A percentile compares a stretch with the other conserved stretches of the same genome.
Conservation (phyloP, 2,113 vertebrate species). For the Pogona vitticeps region DNA sequence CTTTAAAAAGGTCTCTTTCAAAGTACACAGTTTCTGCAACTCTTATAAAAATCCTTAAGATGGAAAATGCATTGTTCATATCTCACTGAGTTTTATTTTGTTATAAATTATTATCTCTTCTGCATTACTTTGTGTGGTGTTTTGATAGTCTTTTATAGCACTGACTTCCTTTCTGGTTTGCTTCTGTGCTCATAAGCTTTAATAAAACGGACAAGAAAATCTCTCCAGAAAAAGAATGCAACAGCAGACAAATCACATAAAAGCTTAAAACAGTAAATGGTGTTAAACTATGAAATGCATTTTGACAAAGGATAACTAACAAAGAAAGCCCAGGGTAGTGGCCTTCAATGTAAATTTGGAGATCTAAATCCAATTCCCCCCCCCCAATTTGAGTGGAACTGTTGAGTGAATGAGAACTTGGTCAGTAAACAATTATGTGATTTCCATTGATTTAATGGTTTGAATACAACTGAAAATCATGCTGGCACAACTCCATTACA, state of each 20-base stretch:
- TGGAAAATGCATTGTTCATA: not conserved
- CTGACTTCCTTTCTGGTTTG: not conserved
- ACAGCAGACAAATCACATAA: not conserved
- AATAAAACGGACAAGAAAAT: slow-evolving; percentile 3
- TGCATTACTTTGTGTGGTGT: not conserved
- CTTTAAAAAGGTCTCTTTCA: not conserved
- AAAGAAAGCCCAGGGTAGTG: not conserved
- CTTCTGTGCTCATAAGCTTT: not conserved
- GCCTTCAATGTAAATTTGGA: too few relatives aligned
- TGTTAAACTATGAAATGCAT: not conserved
- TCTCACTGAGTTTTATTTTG: not conserved
- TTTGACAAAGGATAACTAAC: not conserved
- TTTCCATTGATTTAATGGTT: too few relatives aligned
- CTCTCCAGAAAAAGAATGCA: not conserved
- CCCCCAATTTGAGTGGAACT: too few relatives aligned
- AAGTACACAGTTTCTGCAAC: not conserved
- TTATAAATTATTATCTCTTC: not conserved
- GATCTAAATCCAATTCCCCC: not conserved
- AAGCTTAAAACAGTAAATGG: not conserved
- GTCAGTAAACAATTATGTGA: too few relatives aligned
- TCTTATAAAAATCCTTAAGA: not conserved
- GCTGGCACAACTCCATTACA: too few relatives aligned
- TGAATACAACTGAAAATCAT: too few relatives aligned
- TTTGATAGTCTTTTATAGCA: not conserved
- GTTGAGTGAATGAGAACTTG: too few relatives aligned